Evolutionary conservation across 2,113 vertebrate species (phyloP).

Genomic region (Eulemur macaco): DNA sequence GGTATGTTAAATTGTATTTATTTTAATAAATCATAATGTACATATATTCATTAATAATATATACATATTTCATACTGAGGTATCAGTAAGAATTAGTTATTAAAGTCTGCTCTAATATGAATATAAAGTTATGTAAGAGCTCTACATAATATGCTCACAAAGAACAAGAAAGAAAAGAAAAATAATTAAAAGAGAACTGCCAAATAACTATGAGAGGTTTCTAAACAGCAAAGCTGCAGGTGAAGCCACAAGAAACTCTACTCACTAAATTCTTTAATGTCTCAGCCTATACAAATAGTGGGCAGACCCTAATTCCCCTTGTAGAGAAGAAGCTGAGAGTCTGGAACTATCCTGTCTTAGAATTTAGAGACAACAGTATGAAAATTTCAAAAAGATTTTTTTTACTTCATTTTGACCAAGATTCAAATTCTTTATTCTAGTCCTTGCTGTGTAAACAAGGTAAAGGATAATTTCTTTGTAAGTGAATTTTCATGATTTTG

Average conservation of each 20-base stretch:
- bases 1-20: slow-evolving; percentile 45
- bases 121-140: slow-evolving; percentile 66
- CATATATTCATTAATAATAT: slow-evolving; percentile 61
- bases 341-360: background rate
- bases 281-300: background rate
- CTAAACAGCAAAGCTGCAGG: background rate
- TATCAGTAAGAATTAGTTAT: slow-evolving; percentile 67
- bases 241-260: background rate
- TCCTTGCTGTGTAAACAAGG: background rate
- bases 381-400: background rate
- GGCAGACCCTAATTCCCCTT: background rate
- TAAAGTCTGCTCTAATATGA: slow-evolving; percentile 53
- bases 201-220: background rate
- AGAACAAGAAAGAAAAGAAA: slow-evolving; percentile 9
- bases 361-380: background rate
- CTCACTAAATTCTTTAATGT: background rate
- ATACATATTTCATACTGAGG: slow-evolving; percentile 53
- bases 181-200: slow-evolving; percentile 23
- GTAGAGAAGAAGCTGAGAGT: background rate
- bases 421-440: background rate
- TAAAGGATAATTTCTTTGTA: background rate
- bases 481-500: background rate
- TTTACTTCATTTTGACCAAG: background rate
- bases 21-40: slow-evolving; percentile 71
- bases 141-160: slow-evolving; percentile 51